A percentile compares a stretch with the other conserved stretches of the same genome.
Evolutionary conservation across 1,140 invertebrate genomes (phyloP).

Genomic region (Diorhabda elongata): DNA sequence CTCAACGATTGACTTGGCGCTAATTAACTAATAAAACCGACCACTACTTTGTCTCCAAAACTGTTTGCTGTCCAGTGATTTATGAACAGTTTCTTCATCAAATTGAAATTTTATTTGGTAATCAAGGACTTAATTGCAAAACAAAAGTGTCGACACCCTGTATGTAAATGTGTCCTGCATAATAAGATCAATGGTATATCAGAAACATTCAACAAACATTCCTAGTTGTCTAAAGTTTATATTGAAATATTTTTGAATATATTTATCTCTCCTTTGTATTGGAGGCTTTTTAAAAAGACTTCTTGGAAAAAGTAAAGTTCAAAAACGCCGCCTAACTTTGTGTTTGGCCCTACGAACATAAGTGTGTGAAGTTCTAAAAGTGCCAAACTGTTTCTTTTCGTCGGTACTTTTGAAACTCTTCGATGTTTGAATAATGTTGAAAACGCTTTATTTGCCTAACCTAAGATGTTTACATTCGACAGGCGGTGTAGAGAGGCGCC

Average conservation of each 20-base stretch:
- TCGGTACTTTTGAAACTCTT: neutral
- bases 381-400: constrained; percentile 2
- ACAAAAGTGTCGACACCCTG: no score
- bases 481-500: neutral
- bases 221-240: no score
- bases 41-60: no score
- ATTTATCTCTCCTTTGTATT: neutral
- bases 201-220: no score
- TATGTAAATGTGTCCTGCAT: no score
- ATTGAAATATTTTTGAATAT: neutral
- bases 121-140: no score
- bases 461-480: neutral
- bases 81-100: no score
- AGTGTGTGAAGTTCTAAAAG: neutral
- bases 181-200: no score
- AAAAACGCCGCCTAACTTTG: neutral
- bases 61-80: no score
- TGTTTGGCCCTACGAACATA: neutral
- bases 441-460: neutral
- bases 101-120: no score
- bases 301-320: neutral
- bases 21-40: no score
- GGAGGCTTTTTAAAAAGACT: neutral
- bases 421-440: constrained; percentile 1
- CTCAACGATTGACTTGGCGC: no score